Evolutionary conservation across 2,113 vertebrate species (phyloP), one percentile per base, ranked within the genome.

Genomic region (Seriola dumerili): DNA sequence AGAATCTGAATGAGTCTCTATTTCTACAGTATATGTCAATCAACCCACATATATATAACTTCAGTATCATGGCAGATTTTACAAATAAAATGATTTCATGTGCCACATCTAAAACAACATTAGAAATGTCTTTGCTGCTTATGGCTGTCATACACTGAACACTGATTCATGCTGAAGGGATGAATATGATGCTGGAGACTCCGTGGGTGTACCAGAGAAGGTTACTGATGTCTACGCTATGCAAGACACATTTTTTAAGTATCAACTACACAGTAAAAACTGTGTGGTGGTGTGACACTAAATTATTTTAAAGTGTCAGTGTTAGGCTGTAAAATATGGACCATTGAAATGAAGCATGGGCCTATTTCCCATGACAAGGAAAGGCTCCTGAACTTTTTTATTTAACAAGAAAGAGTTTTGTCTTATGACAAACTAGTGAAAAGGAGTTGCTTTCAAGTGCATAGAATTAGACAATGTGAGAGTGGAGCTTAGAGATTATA

Each of bases 131-230:
- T 21, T 55, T 38, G 55, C 44, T 75, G 29, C 16, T 64, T 23
- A n/a, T 34, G 12, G 19, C 25, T 59, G 54, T 69, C 29, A n/a
- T 8, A 36, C 11, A 38, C 19, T 5, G 21, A 57, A 25, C 3
- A 3, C 40, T 66, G 40, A 50, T 8, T 64, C 23, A 9, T 72
- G 29, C 12, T 65, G 63, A 17, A 63, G 4, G 9, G 10, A 42
- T 65, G 52, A 48, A 57, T n/a, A 16, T 16, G 62, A 61, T 73
- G n/a, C 11, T 32, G 58, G 64, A 69, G 55, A 57, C 50, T 3
- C 38, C 36, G 58, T 74, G 61, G 17, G 55, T 21, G 40, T 12
- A 58, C n/a, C n/a, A 14, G 14, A 72, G 68, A 62, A 70, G 32
- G 58, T 63, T 73, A 55, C 16, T 72, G 59, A 67, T 40, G 61